Evolutionary conservation across 2,113 vertebrate species (phyloP), one percentile per base, ranked within the genome.

Genomic region (Hiodon alosoides): DNA sequence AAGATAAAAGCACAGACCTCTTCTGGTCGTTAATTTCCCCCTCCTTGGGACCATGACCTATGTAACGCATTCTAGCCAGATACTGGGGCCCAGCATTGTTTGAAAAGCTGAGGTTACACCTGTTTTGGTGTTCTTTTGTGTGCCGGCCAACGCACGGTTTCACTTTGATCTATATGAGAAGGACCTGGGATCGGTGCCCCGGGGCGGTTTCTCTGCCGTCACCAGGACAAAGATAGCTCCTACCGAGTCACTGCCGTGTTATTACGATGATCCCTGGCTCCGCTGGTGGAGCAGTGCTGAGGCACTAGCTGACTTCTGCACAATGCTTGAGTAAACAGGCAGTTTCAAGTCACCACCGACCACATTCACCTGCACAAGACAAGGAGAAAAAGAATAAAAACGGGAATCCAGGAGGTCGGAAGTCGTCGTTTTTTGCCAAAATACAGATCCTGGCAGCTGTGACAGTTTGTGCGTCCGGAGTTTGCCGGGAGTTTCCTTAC

Each of bases 161-260:
- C 31, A 16, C 51, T 67, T 62, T 54, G 17, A 67, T 57, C 51
- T 57, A 52, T 53, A 5, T 5, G 65, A 53, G 14, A 73, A 73
- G 17, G 5, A 7, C 60, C 9, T 54, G 65, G 65, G 64, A 65
- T 6, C 4, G 47, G 5, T 66, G 62, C 52, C 47, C 61, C 10
- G 7, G 46, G 14, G 57, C 53, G 60, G 68, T 65, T 70, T 76
- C 58, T 69, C 17, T 46, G n/a, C 50, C 54, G 16, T 64, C 68
- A 62, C 67, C 46, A 48, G 6, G 6, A 54, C 58, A 46, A 46
- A 57, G 50, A 10, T 62, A 4, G 10, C 11, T 64, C 50, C 6
- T 46, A 55, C 9, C 9, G 53, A 55, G 13, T 10, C 5, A 53
- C 46, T 47, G 14, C 8, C 54, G 11, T 48, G 57, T 5, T 16